Percentiles rank a stretch among this genome's conserved stretches.
These are phyloP conservation scores for Solenodon paradoxus DNA, from an alignment of 2,113 vertebrate species.

Conservation along the genomic window DNA sequence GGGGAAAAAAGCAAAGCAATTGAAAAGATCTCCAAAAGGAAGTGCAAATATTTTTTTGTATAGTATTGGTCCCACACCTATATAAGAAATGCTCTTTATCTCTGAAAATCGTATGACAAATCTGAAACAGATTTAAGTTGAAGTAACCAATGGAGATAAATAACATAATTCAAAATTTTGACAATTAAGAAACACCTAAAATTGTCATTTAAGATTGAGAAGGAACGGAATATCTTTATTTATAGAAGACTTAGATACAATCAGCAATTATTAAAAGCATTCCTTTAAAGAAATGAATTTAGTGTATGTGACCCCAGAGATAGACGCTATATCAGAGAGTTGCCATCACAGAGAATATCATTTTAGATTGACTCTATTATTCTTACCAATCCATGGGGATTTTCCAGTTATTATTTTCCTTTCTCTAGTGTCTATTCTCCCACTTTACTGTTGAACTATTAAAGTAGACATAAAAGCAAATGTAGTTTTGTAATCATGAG, in stretches of 20 bases:
- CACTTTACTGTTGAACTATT: not conserved
- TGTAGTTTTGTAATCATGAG: not conserved
- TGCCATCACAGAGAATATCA: not conserved
- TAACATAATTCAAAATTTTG: not conserved
- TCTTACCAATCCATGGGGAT: not conserved
- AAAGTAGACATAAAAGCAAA: not conserved
- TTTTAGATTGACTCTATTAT: not conserved
- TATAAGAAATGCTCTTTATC: too few relatives aligned
- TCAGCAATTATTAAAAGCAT: slow-evolving; percentile 10
- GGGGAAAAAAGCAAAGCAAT: not conserved
- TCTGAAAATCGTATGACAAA: slow-evolving; percentile 28
- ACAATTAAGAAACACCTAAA: slow-evolving; percentile 36
- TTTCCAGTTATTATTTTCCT: slow-evolving; percentile 6
- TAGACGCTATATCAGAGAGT: not conserved
- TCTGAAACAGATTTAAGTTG: not conserved
- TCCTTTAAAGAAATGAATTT: slow-evolving; percentile 6
- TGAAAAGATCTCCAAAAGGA: too few relatives aligned
- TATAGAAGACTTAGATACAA: not conserved
- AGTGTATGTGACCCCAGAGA: not conserved
- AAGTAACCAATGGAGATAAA: not conserved
- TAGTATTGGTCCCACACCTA: too few relatives aligned
- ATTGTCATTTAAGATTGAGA: slow-evolving; percentile 21
- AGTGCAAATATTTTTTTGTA: too few relatives aligned
- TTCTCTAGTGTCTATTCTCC: not conserved
- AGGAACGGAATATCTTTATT: not conserved